Evolutionary conservation across 2,113 vertebrate species (phyloP).

Genomic region (Charadrius vociferus): DNA sequence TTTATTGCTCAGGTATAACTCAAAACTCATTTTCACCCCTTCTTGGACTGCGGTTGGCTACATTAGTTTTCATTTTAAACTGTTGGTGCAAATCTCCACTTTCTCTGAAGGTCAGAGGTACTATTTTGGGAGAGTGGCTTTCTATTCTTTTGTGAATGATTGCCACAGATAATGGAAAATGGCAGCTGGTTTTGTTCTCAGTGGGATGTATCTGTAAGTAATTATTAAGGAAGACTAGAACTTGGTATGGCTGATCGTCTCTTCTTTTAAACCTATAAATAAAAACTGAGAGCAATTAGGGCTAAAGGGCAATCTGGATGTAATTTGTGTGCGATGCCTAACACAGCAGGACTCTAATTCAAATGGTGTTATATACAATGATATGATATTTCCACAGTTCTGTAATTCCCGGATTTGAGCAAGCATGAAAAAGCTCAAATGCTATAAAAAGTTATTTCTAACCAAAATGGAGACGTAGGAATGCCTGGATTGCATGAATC

Average conservation of each 20-base stretch:
- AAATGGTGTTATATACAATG: slow-evolving; percentile 8
- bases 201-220: slow-evolving; percentile 51
- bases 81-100: neutral
- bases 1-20: neutral
- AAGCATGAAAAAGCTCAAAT: neutral
- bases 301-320: slow-evolving; percentile 61
- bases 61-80: neutral
- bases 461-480: neutral
- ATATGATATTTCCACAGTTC: slow-evolving; percentile 49
- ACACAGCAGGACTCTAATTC: slow-evolving; percentile 51
- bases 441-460: slow-evolving; percentile 14
- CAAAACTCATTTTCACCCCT: neutral
- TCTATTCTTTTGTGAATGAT: neutral
- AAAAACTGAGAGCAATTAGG: slow-evolving; percentile 52
- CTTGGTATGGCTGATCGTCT: neutral
- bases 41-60: neutral
- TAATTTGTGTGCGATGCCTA: slow-evolving; percentile 52
- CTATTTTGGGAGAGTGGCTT: neutral
- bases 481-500: neutral
- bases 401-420: neutral
- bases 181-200: slow-evolving; percentile 41
- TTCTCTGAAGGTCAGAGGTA: neutral
- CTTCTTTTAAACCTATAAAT: slow-evolving; percentile 52
- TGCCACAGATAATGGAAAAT: slow-evolving; percentile 39
- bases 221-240: slow-evolving; percentile 51